Evolutionary conservation across 2,113 vertebrate species (phyloP).

Genomic region (Dasypus novemcinctus): DNA sequence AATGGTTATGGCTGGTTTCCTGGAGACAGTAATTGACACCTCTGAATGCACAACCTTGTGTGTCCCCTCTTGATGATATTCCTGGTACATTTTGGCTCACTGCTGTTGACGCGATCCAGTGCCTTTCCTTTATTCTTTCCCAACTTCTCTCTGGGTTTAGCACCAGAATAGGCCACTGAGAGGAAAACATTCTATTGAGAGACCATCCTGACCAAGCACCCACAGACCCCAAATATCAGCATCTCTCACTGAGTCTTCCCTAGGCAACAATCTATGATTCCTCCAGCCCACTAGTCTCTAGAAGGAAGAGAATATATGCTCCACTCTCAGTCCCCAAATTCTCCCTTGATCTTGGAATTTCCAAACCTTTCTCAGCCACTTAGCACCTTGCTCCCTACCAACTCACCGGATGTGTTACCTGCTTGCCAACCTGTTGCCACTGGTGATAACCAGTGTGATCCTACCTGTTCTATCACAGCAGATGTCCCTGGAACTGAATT

Average conservation of each 20-base stretch:
- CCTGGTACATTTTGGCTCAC: no score
- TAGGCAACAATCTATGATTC: no score
- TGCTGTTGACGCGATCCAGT: no score
- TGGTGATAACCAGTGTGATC: not conserved
- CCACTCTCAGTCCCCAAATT: no score
- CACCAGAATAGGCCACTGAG: no score
- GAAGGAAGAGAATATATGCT: not conserved
- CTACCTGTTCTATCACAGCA: fast-evolving
- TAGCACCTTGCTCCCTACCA: not conserved
- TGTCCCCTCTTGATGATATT: no score
- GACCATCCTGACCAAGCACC: no score
- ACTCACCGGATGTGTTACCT: not conserved
- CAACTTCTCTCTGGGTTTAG: no score
- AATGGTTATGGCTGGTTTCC: no score
- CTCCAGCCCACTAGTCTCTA: not conserved
- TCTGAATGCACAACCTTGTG: no score
- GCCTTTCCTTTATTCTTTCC: no score
- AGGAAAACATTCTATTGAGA: not conserved
- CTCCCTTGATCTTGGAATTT: not conserved
- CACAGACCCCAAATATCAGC: not conserved
- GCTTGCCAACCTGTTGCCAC: not conserved
- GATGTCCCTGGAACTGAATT: not conserved
- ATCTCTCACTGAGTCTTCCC: not conserved
- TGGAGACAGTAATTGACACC: no score
- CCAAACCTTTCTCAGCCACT: not conserved